Evolutionary conservation across 2,113 vertebrate species (phyloP).

Genomic region (Poicephalus gulielmi): DNA sequence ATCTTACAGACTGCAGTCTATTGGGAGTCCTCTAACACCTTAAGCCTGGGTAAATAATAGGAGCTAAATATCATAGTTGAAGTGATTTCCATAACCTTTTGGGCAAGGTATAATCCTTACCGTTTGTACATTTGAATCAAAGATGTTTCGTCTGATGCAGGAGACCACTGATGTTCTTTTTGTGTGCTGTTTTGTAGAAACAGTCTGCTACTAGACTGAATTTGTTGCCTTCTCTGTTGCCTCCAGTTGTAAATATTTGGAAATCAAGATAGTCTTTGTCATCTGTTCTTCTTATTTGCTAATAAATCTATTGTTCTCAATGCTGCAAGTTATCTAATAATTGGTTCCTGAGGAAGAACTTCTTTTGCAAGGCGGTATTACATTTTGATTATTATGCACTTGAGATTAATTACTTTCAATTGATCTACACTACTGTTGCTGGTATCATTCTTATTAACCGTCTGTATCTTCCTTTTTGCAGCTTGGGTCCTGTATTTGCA

Average conservation of each 20-base stretch:
- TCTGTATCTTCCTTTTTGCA: conserved; percentile 70
- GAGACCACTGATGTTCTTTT: background rate
- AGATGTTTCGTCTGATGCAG: background rate
- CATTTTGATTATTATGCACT: background rate
- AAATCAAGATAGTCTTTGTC: background rate
- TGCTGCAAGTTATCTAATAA: background rate
- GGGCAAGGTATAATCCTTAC: background rate
- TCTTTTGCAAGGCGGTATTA: background rate
- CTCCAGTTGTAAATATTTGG: background rate
- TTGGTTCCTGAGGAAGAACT: background rate
- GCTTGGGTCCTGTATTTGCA: conserved; percentile 91
- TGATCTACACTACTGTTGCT: background rate
- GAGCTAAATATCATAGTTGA: background rate
- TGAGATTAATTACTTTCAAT: background rate
- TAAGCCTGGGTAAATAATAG: background rate
- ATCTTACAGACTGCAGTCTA: background rate
- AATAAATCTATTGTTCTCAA: background rate
- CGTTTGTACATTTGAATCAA: background rate
- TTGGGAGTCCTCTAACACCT: background rate
- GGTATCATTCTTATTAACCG: background rate
- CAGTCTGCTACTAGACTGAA: background rate
- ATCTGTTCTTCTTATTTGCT: background rate
- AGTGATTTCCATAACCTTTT: background rate
- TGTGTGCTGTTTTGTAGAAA: background rate
- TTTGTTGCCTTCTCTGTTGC: background rate